A percentile compares a stretch with the other conserved stretches of the same genome.
Conservation (phyloP, 2,113 vertebrate species). For the Esox niger region DNA sequence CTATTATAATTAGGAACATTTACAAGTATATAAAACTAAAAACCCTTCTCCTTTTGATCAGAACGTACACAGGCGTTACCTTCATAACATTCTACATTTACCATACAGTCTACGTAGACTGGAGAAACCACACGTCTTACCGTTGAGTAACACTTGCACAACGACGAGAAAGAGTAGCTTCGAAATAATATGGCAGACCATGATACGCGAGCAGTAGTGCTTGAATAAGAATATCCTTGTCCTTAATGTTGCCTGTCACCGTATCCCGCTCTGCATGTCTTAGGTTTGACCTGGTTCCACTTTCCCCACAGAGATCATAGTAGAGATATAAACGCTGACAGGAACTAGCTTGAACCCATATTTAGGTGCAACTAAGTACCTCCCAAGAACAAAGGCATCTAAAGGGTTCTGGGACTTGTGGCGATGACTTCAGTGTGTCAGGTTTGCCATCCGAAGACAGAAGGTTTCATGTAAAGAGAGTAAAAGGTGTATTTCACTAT, state of each 20-base stretch:
- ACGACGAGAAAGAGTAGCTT: background rate
- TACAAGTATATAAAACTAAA: too few relatives aligned
- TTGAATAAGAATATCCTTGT: background rate
- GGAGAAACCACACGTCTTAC: background rate
- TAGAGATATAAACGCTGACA: constrained; percentile 7
- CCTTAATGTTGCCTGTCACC: background rate
- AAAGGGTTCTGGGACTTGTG: background rate
- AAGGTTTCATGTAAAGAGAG: background rate
- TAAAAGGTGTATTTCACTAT: too few relatives aligned
- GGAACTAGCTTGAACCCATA: background rate
- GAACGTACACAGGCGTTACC: too few relatives aligned
- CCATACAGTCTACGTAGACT: background rate
- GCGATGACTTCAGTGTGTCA: background rate
- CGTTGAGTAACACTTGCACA: background rate
- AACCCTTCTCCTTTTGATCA: too few relatives aligned
- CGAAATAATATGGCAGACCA: background rate
- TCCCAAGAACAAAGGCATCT: constrained; percentile 3
- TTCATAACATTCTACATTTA: too few relatives aligned
- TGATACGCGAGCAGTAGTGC: background rate
- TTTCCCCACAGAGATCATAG: background rate
- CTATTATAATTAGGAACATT: too few relatives aligned
- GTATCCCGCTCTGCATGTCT: background rate
- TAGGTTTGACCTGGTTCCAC: background rate
- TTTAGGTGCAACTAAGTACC: background rate
- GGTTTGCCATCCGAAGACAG: background rate